These are phyloP conservation scores for Paelopatides confundens DNA, from an alignment of 53 echinoderm and acorn worm genomes.

Conservation along the genomic window DNA sequence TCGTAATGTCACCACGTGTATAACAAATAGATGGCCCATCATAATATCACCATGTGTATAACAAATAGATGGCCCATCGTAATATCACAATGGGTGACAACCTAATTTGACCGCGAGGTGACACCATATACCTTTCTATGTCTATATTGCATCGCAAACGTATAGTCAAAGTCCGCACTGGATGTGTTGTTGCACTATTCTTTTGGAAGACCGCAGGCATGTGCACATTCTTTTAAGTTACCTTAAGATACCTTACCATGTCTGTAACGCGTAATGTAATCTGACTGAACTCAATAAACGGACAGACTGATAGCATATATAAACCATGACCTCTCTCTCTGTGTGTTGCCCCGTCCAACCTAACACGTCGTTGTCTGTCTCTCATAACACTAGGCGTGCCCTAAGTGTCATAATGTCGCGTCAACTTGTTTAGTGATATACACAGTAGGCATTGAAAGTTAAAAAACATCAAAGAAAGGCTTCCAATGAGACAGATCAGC, in stretches of 20 bases:
- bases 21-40: too few species aligned
- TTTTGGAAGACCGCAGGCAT: background rate
- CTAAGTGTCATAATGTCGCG: background rate
- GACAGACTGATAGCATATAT: background rate
- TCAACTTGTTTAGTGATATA: constrained; percentile 19
- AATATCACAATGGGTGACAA: too few species aligned
- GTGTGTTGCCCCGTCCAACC: background rate
- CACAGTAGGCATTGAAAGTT: background rate
- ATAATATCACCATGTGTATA: too few species aligned
- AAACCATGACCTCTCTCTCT: background rate
- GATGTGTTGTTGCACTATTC: background rate
- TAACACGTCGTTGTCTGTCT: background rate
- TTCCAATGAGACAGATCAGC: constrained; percentile 22
- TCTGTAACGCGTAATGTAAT: background rate
- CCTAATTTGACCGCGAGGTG: too few species aligned
- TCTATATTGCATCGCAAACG: too few species aligned
- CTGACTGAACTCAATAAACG: background rate
- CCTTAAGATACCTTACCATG: background rate
- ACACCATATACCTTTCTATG: too few species aligned
- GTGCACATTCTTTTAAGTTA: background rate
- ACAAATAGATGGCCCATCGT: too few species aligned
- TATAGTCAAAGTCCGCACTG: too few species aligned
- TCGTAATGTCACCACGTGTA: too few species aligned
- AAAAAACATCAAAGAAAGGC: background rate
- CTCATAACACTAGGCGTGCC: background rate